These are phyloP conservation scores for Acanthurus tractus DNA, from an alignment of 2,797 vertebrate genomes.

Conservation along the genomic window DNA sequence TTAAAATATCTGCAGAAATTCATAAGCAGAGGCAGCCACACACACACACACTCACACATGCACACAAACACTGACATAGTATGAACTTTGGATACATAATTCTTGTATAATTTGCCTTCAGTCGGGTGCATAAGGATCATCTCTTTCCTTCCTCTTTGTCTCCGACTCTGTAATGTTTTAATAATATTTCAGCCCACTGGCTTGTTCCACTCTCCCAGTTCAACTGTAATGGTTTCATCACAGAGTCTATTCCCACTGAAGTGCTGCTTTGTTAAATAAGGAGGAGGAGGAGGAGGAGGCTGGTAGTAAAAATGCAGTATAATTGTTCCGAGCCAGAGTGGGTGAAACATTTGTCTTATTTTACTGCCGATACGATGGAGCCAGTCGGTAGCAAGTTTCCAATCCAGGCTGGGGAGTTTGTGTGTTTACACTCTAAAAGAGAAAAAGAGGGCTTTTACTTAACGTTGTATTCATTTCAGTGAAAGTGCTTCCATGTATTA, in stretches of 20 bases:
- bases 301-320: slow-evolving; percentile 78
- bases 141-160: slow-evolving; percentile 35
- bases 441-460: neutral
- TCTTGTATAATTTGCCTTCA: slow-evolving; percentile 43
- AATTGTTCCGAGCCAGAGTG: slow-evolving; percentile 78
- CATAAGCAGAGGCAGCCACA: neutral
- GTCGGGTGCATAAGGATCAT: slow-evolving; percentile 36
- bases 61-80: neutral
- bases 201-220: slow-evolving; percentile 75
- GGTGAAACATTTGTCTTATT: slow-evolving; percentile 74
- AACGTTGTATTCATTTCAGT: neutral
- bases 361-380: slow-evolving; percentile 62
- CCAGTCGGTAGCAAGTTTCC: slow-evolving; percentile 45
- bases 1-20: neutral
- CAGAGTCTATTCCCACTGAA: slow-evolving; percentile 73
- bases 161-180: slow-evolving; percentile 67
- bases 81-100: slow-evolving; percentile 22
- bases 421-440: slow-evolving; percentile 28
- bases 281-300: slow-evolving; percentile 63
- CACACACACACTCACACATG: slow-evolving; percentile 13
- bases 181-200: slow-evolving; percentile 74
- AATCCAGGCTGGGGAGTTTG: slow-evolving; percentile 49
- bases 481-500: slow-evolving; percentile 1
- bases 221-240: slow-evolving; percentile 80
- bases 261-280: slow-evolving; percentile 80